These are phyloP conservation scores for Oryzaephilus surinamensis DNA, from an alignment of 1,140 invertebrate species.

Conservation along the genomic window DNA sequence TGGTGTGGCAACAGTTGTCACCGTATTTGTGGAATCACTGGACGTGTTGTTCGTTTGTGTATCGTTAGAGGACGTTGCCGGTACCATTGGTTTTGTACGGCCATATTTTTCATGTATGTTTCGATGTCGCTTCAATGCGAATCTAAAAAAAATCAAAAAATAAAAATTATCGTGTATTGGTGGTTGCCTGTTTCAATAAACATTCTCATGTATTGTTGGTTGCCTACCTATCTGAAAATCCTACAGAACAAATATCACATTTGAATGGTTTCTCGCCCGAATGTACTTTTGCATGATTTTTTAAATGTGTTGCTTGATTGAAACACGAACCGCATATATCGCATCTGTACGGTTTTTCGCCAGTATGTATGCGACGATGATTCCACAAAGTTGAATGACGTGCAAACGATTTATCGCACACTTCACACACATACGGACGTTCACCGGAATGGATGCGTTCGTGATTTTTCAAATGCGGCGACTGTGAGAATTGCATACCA, in stretches of 20 bases:
- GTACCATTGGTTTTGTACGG: constrained; percentile 34
- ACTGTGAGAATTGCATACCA: constrained; percentile 80
- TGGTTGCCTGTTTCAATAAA: no score
- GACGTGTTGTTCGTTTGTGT: constrained; percentile 11
- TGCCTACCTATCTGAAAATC: constrained; percentile 62
- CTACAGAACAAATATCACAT: constrained; percentile 79
- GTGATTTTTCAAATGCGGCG: constrained; percentile 85
- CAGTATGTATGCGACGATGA: constrained; percentile 89
- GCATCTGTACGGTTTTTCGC: constrained; percentile 80
- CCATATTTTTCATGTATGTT: constrained; percentile 44
- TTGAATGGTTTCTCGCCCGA: constrained; percentile 64
- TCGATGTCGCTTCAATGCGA: constrained; percentile 42
- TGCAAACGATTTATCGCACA: constrained; percentile 83
- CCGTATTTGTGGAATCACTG: constrained; percentile 10
- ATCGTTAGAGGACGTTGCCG: constrained; percentile 12
- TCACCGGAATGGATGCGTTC: constrained; percentile 85
- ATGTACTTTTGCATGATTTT: constrained; percentile 73
- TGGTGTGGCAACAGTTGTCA: constrained; percentile 10
- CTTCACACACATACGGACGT: constrained; percentile 75
- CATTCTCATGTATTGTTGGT: not conserved
- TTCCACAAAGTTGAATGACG: constrained; percentile 80
- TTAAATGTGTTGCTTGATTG: constrained; percentile 77
- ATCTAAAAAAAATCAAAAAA: constrained; percentile 25
- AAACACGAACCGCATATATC: constrained; percentile 75
- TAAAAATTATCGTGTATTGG: not conserved